These are phyloP conservation scores for Nestor notabilis DNA, from an alignment of 2,113 vertebrate genomes.

Conservation along the genomic window DNA sequence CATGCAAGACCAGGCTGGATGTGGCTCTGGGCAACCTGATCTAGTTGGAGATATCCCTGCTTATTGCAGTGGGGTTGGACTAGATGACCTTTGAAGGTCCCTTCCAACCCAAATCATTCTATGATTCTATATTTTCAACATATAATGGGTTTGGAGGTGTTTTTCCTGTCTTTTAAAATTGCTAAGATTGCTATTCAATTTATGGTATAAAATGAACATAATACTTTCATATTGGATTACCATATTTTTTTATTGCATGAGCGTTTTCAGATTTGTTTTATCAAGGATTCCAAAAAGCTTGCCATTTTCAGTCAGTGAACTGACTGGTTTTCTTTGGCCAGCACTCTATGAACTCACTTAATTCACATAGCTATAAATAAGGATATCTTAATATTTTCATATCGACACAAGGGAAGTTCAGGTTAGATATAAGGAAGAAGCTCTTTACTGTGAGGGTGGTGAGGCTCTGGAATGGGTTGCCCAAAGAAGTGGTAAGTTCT, in stretches of 20 bases:
- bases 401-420: neutral
- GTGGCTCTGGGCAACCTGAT: neutral
- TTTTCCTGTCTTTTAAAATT: neutral
- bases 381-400: conserved; percentile 24
- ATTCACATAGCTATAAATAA: conserved; percentile 5
- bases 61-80: neutral
- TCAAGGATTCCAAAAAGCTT: neutral
- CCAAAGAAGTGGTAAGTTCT: neutral
- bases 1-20: neutral
- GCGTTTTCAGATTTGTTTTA: neutral
- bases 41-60: neutral
- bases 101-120: neutral
- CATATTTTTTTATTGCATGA: neutral
- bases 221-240: neutral
- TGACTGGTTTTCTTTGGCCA: conserved; percentile 23
- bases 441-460: neutral
- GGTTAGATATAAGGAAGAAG: neutral
- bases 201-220: neutral
- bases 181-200: neutral
- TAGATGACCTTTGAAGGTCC: neutral
- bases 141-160: neutral
- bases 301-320: neutral
- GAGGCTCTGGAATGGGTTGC: neutral
- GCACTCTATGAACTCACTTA: neutral
- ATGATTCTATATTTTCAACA: neutral